Conservation (phyloP, 2,797 vertebrate genomes). For the Prunella strophiata region DNA sequence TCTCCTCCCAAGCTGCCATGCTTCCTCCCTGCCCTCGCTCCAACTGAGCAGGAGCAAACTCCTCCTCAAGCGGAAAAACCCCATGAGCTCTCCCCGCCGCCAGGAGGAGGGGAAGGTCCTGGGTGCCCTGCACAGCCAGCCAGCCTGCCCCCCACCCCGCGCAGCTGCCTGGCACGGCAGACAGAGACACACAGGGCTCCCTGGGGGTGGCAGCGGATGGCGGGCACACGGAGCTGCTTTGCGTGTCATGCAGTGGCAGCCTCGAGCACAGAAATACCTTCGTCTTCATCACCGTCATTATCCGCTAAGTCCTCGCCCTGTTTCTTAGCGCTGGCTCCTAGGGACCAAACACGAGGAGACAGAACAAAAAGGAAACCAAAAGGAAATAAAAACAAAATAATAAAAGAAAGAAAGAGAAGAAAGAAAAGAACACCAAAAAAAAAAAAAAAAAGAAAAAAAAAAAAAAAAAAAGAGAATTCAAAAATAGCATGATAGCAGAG, state of each 20-base stretch:
- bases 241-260: conserved; percentile 79
- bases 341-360: conserved; percentile 90
- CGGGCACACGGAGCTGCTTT: conserved; percentile 62
- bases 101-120: conserved; percentile 34
- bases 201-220: conserved; percentile 70
- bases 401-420: conserved; percentile 34
- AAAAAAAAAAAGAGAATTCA: conserved; percentile 86
- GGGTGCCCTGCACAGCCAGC: conserved; percentile 53
- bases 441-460: not conserved
- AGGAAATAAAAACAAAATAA: conserved; percentile 39
- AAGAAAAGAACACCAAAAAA: not conserved
- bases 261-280: conserved; percentile 97
- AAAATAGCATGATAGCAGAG: conserved; percentile 88
- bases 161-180: conserved; percentile 43
- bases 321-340: conserved; percentile 99
- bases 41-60: not conserved
- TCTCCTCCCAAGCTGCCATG: conserved; percentile 39
- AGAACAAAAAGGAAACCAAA: conserved; percentile 84
- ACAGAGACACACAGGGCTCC: conserved; percentile 66
- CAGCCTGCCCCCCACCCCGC: conserved; percentile 53
- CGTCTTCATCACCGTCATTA: conserved; percentile 99
- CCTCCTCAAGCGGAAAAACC: not conserved
- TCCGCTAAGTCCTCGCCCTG: conserved; percentile 99
- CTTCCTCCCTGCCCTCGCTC: conserved; percentile 31
- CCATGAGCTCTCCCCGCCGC: not conserved